Conservation (phyloP, 2,797 vertebrate genomes). For the Poeciliopsis turneri region DNA sequence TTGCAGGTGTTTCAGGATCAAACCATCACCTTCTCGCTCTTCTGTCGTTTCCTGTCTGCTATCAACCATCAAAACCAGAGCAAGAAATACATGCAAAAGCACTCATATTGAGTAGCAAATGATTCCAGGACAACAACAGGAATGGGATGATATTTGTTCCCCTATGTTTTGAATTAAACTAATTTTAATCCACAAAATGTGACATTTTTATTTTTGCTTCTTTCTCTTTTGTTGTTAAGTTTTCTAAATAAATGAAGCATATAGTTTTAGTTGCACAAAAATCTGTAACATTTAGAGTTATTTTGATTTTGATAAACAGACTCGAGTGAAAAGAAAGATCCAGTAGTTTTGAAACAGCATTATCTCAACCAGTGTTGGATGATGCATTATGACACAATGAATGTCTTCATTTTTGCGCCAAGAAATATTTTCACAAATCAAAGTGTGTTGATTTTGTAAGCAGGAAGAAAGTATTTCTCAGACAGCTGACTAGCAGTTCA, state of each 20-base stretch:
- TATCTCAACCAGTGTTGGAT: background rate
- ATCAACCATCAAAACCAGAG: slow-evolving; percentile 3
- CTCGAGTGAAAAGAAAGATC: background rate
- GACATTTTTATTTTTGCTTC: background rate
- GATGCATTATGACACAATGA: background rate
- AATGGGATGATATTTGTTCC: background rate
- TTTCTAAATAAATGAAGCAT: background rate
- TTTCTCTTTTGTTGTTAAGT: background rate
- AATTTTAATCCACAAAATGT: background rate
- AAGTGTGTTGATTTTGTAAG: too few species aligned
- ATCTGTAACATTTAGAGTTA: background rate
- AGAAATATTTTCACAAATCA: background rate
- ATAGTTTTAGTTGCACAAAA: background rate
- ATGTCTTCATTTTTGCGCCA: background rate
- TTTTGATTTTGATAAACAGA: background rate
- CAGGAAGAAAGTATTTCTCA: background rate
- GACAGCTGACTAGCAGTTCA: background rate
- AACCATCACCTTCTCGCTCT: slow-evolving; percentile 4
- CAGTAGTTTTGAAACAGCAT: background rate
- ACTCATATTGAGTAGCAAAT: background rate
- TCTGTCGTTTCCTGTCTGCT: slow-evolving; percentile 1
- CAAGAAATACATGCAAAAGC: background rate
- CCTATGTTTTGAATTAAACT: background rate
- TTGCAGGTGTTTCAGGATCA: background rate
- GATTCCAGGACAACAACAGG: background rate